Percentiles rank a stretch among this genome's conserved stretches.
phyloP scores from a whole-genome alignment of 2,888 invertebrate genomes.

The Calameuta filiformis region DNA sequence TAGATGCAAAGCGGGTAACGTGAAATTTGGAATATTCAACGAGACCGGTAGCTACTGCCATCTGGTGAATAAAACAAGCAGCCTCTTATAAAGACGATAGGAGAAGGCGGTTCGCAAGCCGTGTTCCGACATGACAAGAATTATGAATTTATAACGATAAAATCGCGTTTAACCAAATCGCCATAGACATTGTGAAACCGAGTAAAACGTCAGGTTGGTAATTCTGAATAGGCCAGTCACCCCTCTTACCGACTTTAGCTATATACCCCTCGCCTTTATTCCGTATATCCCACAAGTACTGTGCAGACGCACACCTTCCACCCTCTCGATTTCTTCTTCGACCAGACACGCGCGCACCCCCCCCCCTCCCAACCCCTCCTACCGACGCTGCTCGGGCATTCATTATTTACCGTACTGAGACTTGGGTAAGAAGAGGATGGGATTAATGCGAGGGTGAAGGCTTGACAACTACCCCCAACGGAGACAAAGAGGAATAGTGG shows the following conservation, averaged over 20 bases:
- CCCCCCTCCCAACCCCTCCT: background rate
- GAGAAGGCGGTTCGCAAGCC: background rate
- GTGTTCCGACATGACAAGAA: background rate
- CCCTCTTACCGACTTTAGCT: background rate
- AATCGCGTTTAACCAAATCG: background rate
- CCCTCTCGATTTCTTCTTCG: background rate
- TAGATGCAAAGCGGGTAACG: background rate
- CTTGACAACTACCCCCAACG: background rate
- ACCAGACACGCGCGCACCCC: background rate
- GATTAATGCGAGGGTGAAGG: constrained; percentile 1
- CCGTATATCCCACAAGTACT: background rate
- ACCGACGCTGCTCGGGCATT: background rate
- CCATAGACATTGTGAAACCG: constrained; percentile 5
- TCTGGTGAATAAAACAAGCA: background rate
- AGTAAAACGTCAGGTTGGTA: constrained; percentile 19
- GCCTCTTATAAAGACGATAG: background rate
- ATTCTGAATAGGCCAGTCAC: constrained; percentile 13
- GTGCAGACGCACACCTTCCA: background rate
- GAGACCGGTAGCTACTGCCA: background rate
- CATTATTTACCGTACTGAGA: constrained; percentile 4
- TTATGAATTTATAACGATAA: background rate
- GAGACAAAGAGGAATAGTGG: background rate
- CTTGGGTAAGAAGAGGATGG: background rate
- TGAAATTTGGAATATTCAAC: background rate
- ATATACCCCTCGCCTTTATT: background rate